Percentiles rank a stretch among this genome's conserved stretches.
Evolutionary conservation across 2,113 vertebrate genomes (phyloP).

Genomic region (Semnornis frantzii): DNA sequence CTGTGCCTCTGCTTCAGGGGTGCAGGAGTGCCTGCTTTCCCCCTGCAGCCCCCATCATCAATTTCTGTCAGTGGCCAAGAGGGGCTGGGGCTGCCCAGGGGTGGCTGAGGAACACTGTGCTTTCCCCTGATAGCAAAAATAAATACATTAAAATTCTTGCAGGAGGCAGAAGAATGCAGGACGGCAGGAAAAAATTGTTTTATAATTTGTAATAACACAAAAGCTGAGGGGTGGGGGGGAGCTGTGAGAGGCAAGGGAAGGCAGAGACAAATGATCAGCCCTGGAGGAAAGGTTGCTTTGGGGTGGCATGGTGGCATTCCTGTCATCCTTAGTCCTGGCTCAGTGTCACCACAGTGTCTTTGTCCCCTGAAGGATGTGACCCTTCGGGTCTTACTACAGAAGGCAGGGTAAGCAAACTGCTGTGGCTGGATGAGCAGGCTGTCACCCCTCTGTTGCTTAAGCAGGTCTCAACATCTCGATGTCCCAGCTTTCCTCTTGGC

Average conservation of each 20-base stretch:
- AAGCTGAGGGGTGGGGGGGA: neutral
- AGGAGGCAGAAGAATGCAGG: conserved; percentile 80
- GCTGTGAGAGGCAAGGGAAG: neutral
- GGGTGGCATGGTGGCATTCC: neutral
- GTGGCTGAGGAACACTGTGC: conserved; percentile 70
- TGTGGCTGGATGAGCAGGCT: neutral
- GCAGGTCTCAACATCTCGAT: neutral
- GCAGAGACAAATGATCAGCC: conserved; percentile 24
- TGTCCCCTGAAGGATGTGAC: neutral
- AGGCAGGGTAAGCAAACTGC: neutral
- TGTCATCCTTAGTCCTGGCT: rapidly evolving
- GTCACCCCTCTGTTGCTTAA: neutral
- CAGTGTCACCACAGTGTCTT: neutral
- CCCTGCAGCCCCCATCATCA: neutral
- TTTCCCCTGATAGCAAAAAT: conserved; percentile 82
- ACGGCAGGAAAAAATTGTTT: conserved; percentile 77
- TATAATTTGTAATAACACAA: conserved; percentile 83
- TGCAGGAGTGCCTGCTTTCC: neutral
- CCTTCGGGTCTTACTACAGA: neutral
- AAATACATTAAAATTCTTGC: conserved; percentile 89
- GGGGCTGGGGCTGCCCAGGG: neutral
- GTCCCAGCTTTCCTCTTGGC: neutral
- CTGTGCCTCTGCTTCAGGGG: neutral
- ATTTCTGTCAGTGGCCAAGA: conserved; percentile 33
- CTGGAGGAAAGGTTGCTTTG: neutral